Evolutionary conservation across 2,113 vertebrate species (phyloP).

Genomic region (Ellobius talpinus): DNA sequence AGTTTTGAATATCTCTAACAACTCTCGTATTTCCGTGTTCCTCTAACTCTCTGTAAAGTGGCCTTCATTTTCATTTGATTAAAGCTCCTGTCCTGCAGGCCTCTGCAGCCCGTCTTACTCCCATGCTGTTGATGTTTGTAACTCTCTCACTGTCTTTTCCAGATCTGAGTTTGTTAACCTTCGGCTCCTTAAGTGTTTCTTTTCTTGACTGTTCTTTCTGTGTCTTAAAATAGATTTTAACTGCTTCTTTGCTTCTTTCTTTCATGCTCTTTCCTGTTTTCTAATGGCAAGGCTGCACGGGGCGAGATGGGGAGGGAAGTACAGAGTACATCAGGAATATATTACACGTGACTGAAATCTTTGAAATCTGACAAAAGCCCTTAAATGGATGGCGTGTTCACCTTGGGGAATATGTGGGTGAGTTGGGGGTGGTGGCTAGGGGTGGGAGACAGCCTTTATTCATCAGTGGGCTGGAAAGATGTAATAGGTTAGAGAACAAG

Average conservation of each 20-base stretch:
- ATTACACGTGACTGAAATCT: background rate
- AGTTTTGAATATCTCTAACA: background rate
- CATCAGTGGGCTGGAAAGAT: background rate
- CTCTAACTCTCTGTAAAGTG: background rate
- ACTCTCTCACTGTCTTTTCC: constrained; percentile 1
- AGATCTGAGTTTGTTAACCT: constrained; percentile 21
- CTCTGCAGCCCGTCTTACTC: background rate
- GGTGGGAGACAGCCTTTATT: background rate
- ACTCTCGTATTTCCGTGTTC: background rate
- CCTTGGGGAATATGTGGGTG: background rate
- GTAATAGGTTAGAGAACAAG: background rate
- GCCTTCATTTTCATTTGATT: constrained; percentile 42
- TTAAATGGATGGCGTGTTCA: background rate
- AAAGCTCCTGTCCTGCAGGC: background rate
- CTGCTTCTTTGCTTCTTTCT: background rate
- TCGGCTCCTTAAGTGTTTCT: constrained; percentile 25
- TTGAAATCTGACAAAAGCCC: background rate
- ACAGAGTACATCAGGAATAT: constrained; percentile 31
- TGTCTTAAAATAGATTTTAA: constrained; percentile 48
- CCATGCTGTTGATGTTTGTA: background rate
- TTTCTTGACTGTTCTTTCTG: background rate
- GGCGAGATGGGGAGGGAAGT: background rate
- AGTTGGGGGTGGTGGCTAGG: background rate
- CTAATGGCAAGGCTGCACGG: background rate
- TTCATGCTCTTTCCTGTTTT: constrained; percentile 42